phyloP scores from a whole-genome alignment of 2,113 vertebrate genomes.

The Picathartes gymnocephalus region DNA sequence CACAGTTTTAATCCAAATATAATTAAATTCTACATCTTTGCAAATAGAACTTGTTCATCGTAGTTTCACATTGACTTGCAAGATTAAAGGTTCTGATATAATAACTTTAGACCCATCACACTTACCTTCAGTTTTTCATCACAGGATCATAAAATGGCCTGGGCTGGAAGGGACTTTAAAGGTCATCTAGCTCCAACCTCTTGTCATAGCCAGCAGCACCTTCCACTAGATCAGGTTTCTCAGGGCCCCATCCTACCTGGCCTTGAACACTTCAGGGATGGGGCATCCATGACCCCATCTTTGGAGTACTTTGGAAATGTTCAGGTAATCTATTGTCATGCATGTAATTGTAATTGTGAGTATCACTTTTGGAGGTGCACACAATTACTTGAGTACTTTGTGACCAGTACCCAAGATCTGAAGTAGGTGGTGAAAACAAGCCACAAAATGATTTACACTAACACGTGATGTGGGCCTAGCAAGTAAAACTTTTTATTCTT shows the following conservation, averaged over 20 bases:
- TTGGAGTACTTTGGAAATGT: not conserved
- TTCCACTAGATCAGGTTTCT: not conserved
- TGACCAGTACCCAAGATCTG: not conserved
- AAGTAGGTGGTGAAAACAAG: not conserved
- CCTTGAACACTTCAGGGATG: not conserved
- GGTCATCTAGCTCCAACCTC: too few species aligned
- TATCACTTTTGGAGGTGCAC: not conserved
- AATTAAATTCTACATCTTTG: not conserved
- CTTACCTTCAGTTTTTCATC: not conserved
- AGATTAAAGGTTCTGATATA: not conserved
- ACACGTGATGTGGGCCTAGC: rapidly evolving
- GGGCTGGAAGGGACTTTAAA: not conserved
- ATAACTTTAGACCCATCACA: not conserved
- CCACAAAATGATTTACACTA: not conserved
- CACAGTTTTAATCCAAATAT: not conserved
- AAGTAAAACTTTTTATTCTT: not conserved
- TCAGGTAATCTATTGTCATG: not conserved
- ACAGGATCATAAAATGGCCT: not conserved
- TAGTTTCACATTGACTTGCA: not conserved
- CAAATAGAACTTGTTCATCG: not conserved
- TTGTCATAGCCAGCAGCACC: not conserved
- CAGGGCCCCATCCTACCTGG: not conserved
- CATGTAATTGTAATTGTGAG: not conserved
- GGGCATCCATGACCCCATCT: not conserved
- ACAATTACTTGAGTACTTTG: too few species aligned